A percentile compares a stretch with the other conserved stretches of the same genome.
phyloP scores from a whole-genome alignment of 2,888 invertebrate genomes.

The Rhaphigaster nebulosa region DNA sequence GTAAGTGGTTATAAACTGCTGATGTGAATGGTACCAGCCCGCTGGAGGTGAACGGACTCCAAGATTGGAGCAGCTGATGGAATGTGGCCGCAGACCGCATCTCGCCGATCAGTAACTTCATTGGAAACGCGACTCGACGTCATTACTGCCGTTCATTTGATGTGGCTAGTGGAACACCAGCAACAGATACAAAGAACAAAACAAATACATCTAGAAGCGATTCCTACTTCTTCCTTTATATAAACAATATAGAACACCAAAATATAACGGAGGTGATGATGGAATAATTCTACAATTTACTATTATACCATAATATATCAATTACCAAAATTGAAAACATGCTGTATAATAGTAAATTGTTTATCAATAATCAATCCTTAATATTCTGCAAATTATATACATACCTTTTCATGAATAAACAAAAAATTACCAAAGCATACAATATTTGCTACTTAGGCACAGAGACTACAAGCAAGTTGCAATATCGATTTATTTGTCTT shows the following conservation, averaged over 20 bases:
- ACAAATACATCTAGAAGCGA: not conserved
- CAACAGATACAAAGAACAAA: not conserved
- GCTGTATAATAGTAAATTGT: no score
- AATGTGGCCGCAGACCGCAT: conserved; percentile 25
- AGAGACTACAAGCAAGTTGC: no score
- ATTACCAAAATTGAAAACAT: no score
- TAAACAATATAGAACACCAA: not conserved
- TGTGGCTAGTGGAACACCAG: not conserved
- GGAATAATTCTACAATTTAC: no score
- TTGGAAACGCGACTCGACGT: not conserved
- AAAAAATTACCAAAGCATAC: no score
- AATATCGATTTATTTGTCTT: no score
- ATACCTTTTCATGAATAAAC: no score
- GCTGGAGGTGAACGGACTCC: conserved; percentile 30
- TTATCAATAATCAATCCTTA: no score
- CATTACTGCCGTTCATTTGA: not conserved
- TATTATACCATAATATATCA: no score
- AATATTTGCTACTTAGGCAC: no score
- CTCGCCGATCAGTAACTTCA: not conserved
- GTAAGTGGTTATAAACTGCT: not conserved
- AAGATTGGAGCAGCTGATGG: not conserved
- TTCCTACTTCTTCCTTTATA: not conserved
- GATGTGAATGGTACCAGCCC: not conserved
- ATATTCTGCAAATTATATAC: no score
- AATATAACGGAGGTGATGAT: not conserved